These are phyloP conservation scores for Noctilio leporinus DNA, from an alignment of 2,113 vertebrate species.

Conservation along the genomic window DNA sequence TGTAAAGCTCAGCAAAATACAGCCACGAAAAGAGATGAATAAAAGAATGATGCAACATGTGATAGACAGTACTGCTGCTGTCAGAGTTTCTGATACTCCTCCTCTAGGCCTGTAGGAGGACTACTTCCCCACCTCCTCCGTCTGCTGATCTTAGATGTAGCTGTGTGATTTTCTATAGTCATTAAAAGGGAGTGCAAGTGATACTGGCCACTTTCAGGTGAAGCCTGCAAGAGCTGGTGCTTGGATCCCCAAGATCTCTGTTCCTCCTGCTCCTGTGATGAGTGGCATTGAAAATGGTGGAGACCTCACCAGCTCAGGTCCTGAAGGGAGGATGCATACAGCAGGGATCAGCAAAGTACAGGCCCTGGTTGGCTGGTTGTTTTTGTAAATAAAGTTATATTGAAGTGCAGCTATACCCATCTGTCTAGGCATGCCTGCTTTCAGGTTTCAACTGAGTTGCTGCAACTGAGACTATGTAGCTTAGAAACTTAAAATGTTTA, in stretches of 20 bases:
- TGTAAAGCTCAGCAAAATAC: neutral
- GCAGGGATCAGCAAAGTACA: neutral
- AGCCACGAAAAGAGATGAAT: neutral
- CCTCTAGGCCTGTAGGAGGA: neutral
- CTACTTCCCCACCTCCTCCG: neutral
- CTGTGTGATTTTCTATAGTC: neutral
- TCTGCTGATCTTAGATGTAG: neutral
- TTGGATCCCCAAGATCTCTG: neutral
- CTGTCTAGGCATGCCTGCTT: neutral
- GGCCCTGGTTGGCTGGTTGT: neutral
- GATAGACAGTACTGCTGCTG: neutral
- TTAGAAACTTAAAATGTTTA: neutral
- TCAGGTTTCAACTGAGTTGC: neutral
- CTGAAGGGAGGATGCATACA: neutral
- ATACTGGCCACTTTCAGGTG: neutral
- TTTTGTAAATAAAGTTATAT: neutral
- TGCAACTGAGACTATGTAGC: neutral
- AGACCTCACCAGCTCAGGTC: neutral
- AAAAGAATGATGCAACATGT: fast-evolving
- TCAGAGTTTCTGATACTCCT: neutral
- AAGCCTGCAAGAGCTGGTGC: neutral
- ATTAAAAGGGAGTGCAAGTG: neutral
- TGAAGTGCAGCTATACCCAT: neutral
- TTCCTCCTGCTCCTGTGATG: neutral
- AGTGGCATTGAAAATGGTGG: neutral